Evolutionary conservation across 2,797 vertebrate species (phyloP).

Genomic region (Silurus aristotelis): DNA sequence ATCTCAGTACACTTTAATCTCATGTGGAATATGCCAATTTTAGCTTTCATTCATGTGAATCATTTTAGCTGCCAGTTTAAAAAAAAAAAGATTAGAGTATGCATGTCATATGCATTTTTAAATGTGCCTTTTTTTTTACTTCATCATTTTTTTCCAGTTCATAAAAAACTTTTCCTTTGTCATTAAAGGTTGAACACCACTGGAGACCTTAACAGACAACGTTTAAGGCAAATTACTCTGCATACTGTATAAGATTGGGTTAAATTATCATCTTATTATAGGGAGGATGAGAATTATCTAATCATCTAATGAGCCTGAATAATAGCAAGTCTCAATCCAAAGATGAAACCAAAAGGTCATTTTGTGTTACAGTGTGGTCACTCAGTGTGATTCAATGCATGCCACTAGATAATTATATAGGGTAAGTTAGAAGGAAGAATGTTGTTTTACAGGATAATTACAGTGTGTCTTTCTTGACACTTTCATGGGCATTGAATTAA

Average conservation of each 20-base stretch:
- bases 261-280: constrained; percentile 76
- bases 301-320: constrained; percentile 71
- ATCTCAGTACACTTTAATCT: constrained; percentile 21
- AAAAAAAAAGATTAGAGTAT: background rate
- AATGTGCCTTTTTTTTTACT: background rate
- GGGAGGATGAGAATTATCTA: constrained; percentile 57
- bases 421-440: background rate
- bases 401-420: constrained; percentile 2
- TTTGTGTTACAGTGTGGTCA: constrained; percentile 43
- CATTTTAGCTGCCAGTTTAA: background rate
- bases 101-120: background rate
- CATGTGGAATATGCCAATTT: constrained; percentile 24
- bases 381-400: background rate
- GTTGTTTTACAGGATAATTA: background rate
- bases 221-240: constrained; percentile 77
- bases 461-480: background rate
- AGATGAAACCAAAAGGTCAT: constrained; percentile 60
- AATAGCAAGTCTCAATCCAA: constrained; percentile 73
- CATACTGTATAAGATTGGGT: constrained; percentile 66
- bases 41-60: constrained; percentile 16
- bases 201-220: constrained; percentile 76
- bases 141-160: background rate
- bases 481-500: background rate
- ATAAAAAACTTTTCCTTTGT: constrained; percentile 33
- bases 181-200: constrained; percentile 73